These are phyloP conservation scores for Oryzaephilus surinamensis DNA, from an alignment of 1,140 invertebrate genomes.

Conservation along the genomic window DNA sequence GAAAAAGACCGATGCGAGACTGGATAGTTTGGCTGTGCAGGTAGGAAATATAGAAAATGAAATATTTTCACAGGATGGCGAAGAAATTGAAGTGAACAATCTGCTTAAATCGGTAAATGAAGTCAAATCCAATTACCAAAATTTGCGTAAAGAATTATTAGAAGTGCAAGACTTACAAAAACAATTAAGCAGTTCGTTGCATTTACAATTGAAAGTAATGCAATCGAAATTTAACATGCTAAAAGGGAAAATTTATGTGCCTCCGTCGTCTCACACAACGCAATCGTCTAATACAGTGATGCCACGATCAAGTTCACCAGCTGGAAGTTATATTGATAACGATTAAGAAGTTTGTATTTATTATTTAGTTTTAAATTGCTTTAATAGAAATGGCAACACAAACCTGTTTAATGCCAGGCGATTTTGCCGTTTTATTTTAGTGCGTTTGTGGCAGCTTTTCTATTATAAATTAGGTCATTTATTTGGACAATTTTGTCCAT, in stretches of 20 bases:
- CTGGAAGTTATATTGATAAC: conserved; percentile 4
- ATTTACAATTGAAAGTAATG: conserved; percentile 30
- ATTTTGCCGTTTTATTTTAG: conserved; percentile 1
- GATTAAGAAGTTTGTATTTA: conserved; percentile 5
- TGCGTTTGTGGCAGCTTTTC: conserved; percentile 2
- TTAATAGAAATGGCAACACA: neutral
- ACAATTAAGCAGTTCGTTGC: conserved; percentile 31
- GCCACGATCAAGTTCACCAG: conserved; percentile 3
- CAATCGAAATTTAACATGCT: conserved; percentile 30
- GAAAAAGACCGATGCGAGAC: conserved; percentile 30
- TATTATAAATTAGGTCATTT: neutral
- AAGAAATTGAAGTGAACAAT: conserved; percentile 28
- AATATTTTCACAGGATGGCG: conserved; percentile 26
- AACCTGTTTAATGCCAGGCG: conserved; percentile 1
- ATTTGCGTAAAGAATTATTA: conserved; percentile 31
- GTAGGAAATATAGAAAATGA: conserved; percentile 34
- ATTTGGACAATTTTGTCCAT: too few species aligned
- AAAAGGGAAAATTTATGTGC: conserved; percentile 25
- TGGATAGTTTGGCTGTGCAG: conserved; percentile 30
- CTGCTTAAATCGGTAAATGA: conserved; percentile 32
- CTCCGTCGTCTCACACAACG: neutral
- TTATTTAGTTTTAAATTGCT: conserved; percentile 3
- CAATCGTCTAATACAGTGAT: neutral
- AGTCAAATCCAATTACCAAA: conserved; percentile 34
- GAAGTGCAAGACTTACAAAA: conserved; percentile 34